Evolutionary conservation across 2,797 vertebrate species (phyloP), one percentile per base, ranked within the genome.

Genomic region (Sebastes aleutianus): DNA sequence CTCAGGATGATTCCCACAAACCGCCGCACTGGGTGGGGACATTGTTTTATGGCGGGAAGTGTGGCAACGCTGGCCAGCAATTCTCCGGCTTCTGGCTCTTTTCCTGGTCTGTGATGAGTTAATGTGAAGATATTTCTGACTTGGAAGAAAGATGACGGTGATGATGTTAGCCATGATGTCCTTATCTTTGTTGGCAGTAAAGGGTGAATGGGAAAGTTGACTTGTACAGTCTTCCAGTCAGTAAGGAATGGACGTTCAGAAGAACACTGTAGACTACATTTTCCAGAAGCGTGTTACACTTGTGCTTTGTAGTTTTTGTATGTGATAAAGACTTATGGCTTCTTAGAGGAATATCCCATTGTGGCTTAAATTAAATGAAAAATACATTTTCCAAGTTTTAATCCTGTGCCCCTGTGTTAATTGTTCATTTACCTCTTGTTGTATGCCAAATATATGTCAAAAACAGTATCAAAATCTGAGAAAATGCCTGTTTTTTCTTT

Each of bases 1-100:
- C 56, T 34, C 43, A 63, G 39, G 70, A 81, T 71, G 58, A 65
- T 70, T 78, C 63, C 80, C 69, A 75, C 62, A 67, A 76, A 75
- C 47, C 0, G 6, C 10, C 27, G 0, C 43, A 20, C 64, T 34
- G 70, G 68, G 47, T 29, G 34, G 36, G 43, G 59, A 54, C 70
- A 54, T 68, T 67, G 72, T 78, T 63, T 79, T 18, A 78, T 74
- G 67, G 36, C 53, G 29, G 74, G 71, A 88, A 78, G 57, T 36
- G 16, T 0, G 3, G 22, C 31, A 59, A 8, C 1, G 20, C 62
- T 36, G 31, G 54, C 58, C 81, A 64, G 57, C 54, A 70, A 13
- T 22, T 8, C 13, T 24, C 65, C 58, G 31, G 50, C 62, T 62
- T 74, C 61, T 72, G 75, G 59, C 68, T 72, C 31, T 73, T 68